Evolutionary conservation across 1,140 invertebrate species (phyloP), one percentile per base, ranked within the genome.

Genomic region (Latrodectus geometricus): DNA sequence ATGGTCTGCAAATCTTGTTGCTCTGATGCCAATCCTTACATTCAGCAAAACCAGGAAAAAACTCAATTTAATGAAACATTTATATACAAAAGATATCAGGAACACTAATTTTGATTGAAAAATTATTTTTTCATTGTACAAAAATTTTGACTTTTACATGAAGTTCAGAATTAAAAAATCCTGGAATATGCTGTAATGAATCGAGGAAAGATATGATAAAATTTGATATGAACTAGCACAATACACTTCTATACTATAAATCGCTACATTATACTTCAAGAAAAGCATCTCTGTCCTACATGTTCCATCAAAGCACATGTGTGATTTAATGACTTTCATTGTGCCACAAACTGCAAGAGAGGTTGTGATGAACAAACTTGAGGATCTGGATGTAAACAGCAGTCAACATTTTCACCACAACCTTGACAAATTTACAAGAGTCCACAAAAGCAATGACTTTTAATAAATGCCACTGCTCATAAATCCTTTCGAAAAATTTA

Each of bases 181-280:
- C 1, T 35, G 35, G 35, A 35, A 35, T 35, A 61, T n/a, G 21
- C 35, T 23, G 56, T 65, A 79, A 78, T 21, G 65, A 79, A 79
- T 73, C 74, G 23, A 56, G 8, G 23, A 70, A 73, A 82, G 15
- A 70, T 61, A 69, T 35, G 35, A 49, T 21, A 69, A 75, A 69
- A 76, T 76, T 76, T 76, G 65, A 84, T 84, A 84, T 52, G 76
- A 86, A 86, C 83, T 77, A 86, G 83, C 83, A 86, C 83, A 86
- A 35, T 77, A 78, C 83, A 86, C 83, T 86, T 72, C 83, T 86
- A 86, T 72, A 61, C 83, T 86, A 86, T 66, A 86, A 48, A 56
- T 76, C 61, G 65, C 83, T 86, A 86, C 66, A 70, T 50, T 75
- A 83, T 50, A 83, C 65, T 86, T 84, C 76, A 78, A 73, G 66